phyloP scores from a whole-genome alignment of 2,888 invertebrate genomes.

The Eupithecia pulchellata region DNA sequence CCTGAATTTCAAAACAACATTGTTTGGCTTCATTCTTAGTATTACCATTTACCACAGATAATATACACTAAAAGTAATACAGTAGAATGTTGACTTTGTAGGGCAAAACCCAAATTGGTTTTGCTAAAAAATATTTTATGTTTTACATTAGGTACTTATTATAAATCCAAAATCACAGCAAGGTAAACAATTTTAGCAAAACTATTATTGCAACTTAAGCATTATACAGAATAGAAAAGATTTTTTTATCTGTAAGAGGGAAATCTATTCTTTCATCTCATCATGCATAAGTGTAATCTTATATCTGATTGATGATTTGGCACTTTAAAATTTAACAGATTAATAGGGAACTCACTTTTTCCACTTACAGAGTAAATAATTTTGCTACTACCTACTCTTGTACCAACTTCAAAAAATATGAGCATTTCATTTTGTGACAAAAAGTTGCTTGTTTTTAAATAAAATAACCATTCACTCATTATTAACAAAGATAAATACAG shows the following conservation, averaged over 20 bases:
- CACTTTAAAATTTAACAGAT: constrained; percentile 34
- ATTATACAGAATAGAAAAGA: too few species aligned
- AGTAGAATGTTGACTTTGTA: neutral
- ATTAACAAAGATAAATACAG: too few species aligned
- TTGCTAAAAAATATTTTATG: neutral
- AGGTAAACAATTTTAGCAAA: neutral
- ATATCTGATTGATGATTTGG: constrained; percentile 30
- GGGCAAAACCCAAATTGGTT: neutral
- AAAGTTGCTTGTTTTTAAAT: neutral
- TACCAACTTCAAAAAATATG: neutral
- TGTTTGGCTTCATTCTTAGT: constrained; percentile 2
- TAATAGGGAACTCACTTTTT: neutral
- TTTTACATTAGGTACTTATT: neutral
- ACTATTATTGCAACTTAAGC: neutral
- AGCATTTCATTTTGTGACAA: neutral
- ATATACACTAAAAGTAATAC: neutral
- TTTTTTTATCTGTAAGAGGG: too few species aligned
- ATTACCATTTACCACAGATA: neutral
- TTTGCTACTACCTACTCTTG: too few species aligned
- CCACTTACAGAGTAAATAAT: neutral
- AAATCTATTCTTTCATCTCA: too few species aligned
- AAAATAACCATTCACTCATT: too few species aligned
- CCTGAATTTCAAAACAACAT: neutral
- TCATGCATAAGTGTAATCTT: too few species aligned
- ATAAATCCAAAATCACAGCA: neutral